Evolutionary conservation across 2,888 invertebrate genomes (phyloP).

Genomic region (Scaptomyza tumidula): DNA sequence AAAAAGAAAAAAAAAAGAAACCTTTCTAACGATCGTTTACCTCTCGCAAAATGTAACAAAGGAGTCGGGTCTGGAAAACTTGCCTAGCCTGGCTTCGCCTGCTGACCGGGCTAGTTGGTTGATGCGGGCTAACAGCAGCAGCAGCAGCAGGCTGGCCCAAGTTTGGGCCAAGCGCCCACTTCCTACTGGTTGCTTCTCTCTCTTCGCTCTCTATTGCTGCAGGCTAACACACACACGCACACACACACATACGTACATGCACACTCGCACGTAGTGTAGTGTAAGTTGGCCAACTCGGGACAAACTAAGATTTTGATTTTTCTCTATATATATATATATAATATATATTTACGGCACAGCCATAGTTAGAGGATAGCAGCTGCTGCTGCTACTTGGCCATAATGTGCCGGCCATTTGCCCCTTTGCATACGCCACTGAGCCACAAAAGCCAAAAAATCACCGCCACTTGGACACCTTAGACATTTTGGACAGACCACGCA

Average conservation of each 20-base stretch:
- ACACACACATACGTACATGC: slow-evolving; percentile 1
- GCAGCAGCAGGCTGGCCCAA: slow-evolving; percentile 45
- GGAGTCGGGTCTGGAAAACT: slow-evolving; percentile 65
- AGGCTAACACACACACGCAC: slow-evolving; percentile 29
- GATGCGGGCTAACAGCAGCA: slow-evolving; percentile 45
- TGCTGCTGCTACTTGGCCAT: slow-evolving; percentile 49
- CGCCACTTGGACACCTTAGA: slow-evolving; percentile 30
- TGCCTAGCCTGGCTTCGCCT: slow-evolving; percentile 33
- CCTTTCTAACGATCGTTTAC: slow-evolving; percentile 82
- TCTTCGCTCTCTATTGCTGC: slow-evolving; percentile 35
- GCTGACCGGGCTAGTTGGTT: slow-evolving; percentile 42
- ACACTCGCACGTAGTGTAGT: slow-evolving; percentile 14
- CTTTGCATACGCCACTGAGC: slow-evolving; percentile 76
- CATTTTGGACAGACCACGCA: slow-evolving; percentile 47
- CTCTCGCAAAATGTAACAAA: slow-evolving; percentile 79
- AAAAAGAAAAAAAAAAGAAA: slow-evolving; percentile 60
- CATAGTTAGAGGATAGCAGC: slow-evolving; percentile 52
- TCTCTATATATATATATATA: not conserved
- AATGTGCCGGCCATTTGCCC: slow-evolving; percentile 61
- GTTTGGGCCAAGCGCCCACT: slow-evolving; percentile 75
- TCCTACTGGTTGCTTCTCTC: slow-evolving; percentile 69
- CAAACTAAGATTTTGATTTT: slow-evolving; percentile 68
- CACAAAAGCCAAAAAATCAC: slow-evolving; percentile 41
- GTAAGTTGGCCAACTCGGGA: slow-evolving; percentile 44
- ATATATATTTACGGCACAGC: slow-evolving; percentile 20